phyloP scores from a whole-genome alignment of 2,888 invertebrate species.

The Drosophila colorata region DNA sequence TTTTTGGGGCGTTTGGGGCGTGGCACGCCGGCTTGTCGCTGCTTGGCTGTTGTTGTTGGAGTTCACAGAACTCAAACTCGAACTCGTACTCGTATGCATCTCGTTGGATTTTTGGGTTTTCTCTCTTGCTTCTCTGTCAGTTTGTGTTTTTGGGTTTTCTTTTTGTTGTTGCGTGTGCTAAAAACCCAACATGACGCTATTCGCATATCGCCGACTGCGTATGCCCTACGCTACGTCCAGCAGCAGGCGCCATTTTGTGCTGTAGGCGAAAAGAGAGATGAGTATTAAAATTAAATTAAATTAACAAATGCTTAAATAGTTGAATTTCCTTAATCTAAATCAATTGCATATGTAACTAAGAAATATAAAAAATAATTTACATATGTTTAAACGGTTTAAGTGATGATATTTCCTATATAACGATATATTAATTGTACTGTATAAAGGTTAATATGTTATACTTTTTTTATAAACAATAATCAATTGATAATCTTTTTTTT shows the following conservation, averaged over 20 bases:
- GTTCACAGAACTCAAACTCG: slow-evolving; percentile 42
- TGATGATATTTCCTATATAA: too few relatives aligned
- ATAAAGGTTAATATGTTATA: too few relatives aligned
- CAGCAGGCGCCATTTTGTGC: slow-evolving; percentile 61
- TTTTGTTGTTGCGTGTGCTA: slow-evolving; percentile 35
- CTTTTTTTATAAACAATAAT: too few relatives aligned
- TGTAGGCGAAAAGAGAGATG: slow-evolving; percentile 13
- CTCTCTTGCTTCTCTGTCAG: slow-evolving; percentile 9
- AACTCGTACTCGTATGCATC: slow-evolving; percentile 39
- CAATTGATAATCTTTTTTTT: too few relatives aligned
- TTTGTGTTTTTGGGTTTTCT: slow-evolving; percentile 22
- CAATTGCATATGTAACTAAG: too few relatives aligned
- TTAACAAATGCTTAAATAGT: too few relatives aligned
- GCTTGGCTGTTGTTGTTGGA: slow-evolving; percentile 27
- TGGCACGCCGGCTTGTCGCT: slow-evolving; percentile 28
- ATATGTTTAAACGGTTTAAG: too few relatives aligned
- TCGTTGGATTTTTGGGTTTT: slow-evolving; percentile 30
- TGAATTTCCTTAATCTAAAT: too few relatives aligned
- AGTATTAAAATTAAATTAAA: too few relatives aligned
- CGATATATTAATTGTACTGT: too few relatives aligned
- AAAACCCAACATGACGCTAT: slow-evolving; percentile 58
- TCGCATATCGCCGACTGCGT: slow-evolving; percentile 45
- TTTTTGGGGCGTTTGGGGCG: slow-evolving; percentile 49
- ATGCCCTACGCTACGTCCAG: slow-evolving; percentile 52
- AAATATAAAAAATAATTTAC: too few relatives aligned